Base-by-base conservation (phyloP, 2,113 vertebrate genomes). In the Strix uralensis region DNA sequence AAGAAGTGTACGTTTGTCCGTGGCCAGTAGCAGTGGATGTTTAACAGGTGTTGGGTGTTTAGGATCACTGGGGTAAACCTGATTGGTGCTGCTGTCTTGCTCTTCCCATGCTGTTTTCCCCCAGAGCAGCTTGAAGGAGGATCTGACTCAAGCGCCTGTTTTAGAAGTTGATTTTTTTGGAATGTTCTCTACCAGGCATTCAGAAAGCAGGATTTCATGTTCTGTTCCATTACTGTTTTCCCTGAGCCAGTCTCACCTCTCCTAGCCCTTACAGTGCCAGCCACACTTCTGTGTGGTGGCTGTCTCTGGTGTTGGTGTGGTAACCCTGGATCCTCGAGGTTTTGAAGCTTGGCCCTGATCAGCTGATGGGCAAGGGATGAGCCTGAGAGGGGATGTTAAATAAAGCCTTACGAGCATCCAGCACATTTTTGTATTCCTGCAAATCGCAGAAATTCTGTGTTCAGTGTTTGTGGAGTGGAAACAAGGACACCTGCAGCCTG, bases 141-240 rank as follows among this genome's bases (percentile, higher is more conserved):
- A 55, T 34, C 22, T 6, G 54, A 32, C 54, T 36, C n/a, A 7
- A 12, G 10, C 1, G 0, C 32, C 17, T 73, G 0, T n/a, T 44
- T 83, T 23, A 27, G 54, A 63, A 66, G 63, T 1, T 42, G 34
- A 18, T n/a, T 71, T 71, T 42, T 42, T 47, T 30, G 12, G 44
- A 19, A 25, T 38, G 4, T 40, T 70, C 23, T 62, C 26, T 16
- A 19, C 10, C 27, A 62, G 36, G 14, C 26, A 17, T 42, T 57
- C 22, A 30, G 44, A 67, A n/a, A 54, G 42, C 20, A 29, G 46
- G 44, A 52, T 54, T 75, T 74, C 32, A 18, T 3, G 12, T 52
- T 32, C 27, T 55, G 44, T 38, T 47, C 86, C 25, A 3, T 38
- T 46, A 15, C 11, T 11, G 1, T n/a, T 54, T 62, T n/a, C 26